These are phyloP conservation scores for Macrotis lagotis DNA, from an alignment of 2,113 vertebrate species.

Conservation along the genomic window DNA sequence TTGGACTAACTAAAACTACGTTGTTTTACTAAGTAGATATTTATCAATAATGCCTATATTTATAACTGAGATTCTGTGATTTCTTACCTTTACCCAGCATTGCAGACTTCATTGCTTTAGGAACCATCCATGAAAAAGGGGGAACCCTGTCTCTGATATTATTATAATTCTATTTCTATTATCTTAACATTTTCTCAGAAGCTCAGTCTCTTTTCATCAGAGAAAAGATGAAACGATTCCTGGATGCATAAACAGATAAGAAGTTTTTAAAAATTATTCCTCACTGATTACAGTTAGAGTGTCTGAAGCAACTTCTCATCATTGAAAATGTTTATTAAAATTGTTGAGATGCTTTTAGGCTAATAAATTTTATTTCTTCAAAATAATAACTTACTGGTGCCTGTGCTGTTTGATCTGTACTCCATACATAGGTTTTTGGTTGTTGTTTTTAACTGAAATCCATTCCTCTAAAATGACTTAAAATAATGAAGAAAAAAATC, in stretches of 20 bases:
- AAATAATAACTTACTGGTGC: neutral
- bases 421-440: neutral
- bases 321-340: neutral
- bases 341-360: neutral
- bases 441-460: neutral
- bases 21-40: neutral
- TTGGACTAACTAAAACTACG: neutral
- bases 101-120: neutral
- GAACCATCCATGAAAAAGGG: neutral
- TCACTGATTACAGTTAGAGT: neutral
- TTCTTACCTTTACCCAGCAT: neutral
- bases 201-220: neutral
- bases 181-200: neutral
- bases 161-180: neutral
- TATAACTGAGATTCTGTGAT: neutral
- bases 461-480: neutral
- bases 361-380: neutral
- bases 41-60: neutral
- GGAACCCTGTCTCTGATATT: neutral
- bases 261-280: neutral
- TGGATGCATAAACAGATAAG: neutral
- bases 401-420: neutral
- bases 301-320: neutral
- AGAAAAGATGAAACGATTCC: no score
- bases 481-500: neutral